phyloP scores from a whole-genome alignment of 1,140 invertebrate species.

The Fopius arisanus region DNA sequence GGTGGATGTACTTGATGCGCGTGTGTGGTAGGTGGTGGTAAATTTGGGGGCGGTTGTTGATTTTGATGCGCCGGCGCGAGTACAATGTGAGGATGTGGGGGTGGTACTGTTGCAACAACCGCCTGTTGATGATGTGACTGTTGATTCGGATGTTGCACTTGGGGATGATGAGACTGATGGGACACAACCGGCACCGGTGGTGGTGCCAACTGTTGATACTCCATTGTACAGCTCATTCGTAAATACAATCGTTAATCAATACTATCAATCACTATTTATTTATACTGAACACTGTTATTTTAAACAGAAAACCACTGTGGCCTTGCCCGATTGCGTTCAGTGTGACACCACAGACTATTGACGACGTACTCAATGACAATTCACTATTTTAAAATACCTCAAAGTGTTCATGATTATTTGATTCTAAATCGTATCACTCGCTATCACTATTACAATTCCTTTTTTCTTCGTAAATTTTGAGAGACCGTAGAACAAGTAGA shows the following conservation, averaged over 20 bases:
- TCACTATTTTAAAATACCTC: not conserved
- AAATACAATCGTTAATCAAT: not conserved
- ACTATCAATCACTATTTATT: not conserved
- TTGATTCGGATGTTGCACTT: slow-evolving; percentile 42
- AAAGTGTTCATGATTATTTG: not conserved
- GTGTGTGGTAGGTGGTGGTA: slow-evolving; percentile 52
- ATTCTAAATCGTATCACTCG: not conserved
- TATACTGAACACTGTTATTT: not conserved
- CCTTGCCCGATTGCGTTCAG: too few relatives aligned
- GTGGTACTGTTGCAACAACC: slow-evolving; percentile 39
- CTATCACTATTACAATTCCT: not conserved
- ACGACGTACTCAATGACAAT: not conserved
- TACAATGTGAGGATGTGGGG: slow-evolving; percentile 56
- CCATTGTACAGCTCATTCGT: slow-evolving; percentile 59
- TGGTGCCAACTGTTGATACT: slow-evolving; percentile 63
- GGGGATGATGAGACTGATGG: slow-evolving; percentile 51
- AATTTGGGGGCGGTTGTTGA: slow-evolving; percentile 48
- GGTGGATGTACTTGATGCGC: slow-evolving; percentile 64
- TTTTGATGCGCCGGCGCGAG: slow-evolving; percentile 55
- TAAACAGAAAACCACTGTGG: not conserved
- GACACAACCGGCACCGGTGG: slow-evolving; percentile 54
- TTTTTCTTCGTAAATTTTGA: slow-evolving; percentile 3
- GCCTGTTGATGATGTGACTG: slow-evolving; percentile 38
- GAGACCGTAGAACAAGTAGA: not conserved
- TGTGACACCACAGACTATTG: not conserved